Base-by-base conservation (phyloP, 2,888 invertebrate genomes). In the Bimastos eiseni region DNA sequence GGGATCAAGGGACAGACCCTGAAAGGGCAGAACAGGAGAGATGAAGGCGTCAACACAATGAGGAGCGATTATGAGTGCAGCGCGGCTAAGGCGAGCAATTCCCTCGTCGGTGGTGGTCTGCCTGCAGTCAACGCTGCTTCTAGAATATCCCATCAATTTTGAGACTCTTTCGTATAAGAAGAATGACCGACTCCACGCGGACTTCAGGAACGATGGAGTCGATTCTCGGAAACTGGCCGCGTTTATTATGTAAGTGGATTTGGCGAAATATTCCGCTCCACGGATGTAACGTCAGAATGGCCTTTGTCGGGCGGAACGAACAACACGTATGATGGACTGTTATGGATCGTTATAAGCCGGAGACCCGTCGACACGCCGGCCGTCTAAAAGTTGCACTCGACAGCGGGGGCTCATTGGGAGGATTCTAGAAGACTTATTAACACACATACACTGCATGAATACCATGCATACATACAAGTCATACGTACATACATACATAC, bases 181-280 rank as follows among this genome's bases (percentile, higher is more conserved):
- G 49, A 49, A 49, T 24, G 21, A 24, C 49, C 3, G 24, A 38
- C n/a, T n/a, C 84, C n/a, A 11, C 41, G 33, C 41, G 83, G 36
- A 30, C 3, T 30, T 33, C 90, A 2, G 38, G 83, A 37, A 84
- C 90, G n/a, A 36, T 84, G 38, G n/a, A 34, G 30, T 13, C 90
- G 37, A 37, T 84, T 24, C n/a, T 84, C 19, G 36, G 83, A 38
- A 38, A 83, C 34, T 90, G 83, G 15, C 38, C 90, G 17, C 30
- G 33, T 49, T 84, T 84, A 37, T 90, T 84, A 30, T 8, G 70
- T 70, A 70, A 70, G 70, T 70, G 70, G 70, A 70, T n/a, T n/a
- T 70, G 13, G 70, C 49, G 21, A 11, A 70, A 30, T 70, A n/a
- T 70, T 70, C 70, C n/a, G 70, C 70, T n/a, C 30, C 17, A n/a